Evolutionary conservation across 1,140 invertebrate species (phyloP).

Genomic region (Caerostris darwini): DNA sequence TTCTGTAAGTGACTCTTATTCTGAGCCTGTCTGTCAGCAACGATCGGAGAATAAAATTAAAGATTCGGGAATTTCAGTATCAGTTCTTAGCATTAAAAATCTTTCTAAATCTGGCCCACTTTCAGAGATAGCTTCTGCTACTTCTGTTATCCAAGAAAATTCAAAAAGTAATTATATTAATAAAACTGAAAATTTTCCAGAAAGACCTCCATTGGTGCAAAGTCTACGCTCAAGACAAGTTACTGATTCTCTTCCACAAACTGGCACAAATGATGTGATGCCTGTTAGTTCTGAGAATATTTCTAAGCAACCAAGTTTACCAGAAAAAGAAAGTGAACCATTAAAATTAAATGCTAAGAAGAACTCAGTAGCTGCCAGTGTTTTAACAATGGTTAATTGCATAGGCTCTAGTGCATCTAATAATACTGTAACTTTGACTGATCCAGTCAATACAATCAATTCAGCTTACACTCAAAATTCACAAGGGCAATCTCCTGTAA

Average conservation of each 20-base stretch:
- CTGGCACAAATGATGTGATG: not conserved
- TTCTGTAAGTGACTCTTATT: slow-evolving; percentile 80
- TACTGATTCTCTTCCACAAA: not conserved
- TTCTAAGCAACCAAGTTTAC: slow-evolving; percentile 3
- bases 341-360: not conserved
- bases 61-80: not conserved
- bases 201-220: slow-evolving; percentile 18
- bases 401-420: not conserved
- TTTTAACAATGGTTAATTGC: slow-evolving; percentile 42
- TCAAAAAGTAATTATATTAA: slow-evolving; percentile 52
- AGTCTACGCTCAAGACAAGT: slow-evolving; percentile 18
- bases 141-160: slow-evolving; percentile 71
- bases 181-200: not conserved
- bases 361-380: not conserved
- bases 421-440: slow-evolving; percentile 45
- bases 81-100: slow-evolving; percentile 31
- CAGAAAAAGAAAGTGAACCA: slow-evolving; percentile 26
- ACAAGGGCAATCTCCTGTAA: slow-evolving; percentile 25
- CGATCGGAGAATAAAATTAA: slow-evolving; percentile 35
- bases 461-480: not conserved
- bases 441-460: not conserved
- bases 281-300: not conserved
- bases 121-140: not conserved
- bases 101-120: slow-evolving; percentile 1
- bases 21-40: not conserved